Evolutionary conservation across 1,140 invertebrate genomes (phyloP).

Genomic region (Brachionus paranguensis): DNA sequence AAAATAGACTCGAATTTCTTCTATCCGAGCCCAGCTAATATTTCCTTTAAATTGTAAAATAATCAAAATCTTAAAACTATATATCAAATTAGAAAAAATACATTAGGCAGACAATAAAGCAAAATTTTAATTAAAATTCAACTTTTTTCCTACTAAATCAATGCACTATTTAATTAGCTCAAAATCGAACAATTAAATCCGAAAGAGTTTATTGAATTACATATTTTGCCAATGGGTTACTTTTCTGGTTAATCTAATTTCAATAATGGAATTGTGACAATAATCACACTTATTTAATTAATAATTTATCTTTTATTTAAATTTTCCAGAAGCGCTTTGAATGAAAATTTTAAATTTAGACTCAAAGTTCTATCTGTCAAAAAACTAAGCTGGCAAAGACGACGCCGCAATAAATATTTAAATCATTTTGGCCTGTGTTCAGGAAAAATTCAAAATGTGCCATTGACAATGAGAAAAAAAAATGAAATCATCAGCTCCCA

Average conservation of each 20-base stretch:
- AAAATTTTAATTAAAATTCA: background rate
- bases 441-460: background rate
- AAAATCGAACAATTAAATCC: background rate
- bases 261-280: background rate
- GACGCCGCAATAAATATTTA: background rate
- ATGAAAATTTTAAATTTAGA: background rate
- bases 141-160: background rate
- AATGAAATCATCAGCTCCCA: background rate
- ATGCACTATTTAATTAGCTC: background rate
- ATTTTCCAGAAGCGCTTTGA: background rate
- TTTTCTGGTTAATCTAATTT: background rate
- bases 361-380: background rate
- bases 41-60: background rate
- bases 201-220: background rate
- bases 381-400: background rate
- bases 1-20: background rate
- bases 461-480: background rate
- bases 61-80: background rate
- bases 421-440: background rate
- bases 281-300: background rate
- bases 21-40: background rate
- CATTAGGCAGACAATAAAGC: background rate
- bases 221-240: background rate
- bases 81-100: background rate
- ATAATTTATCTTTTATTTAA: background rate